Evolutionary conservation across 2,797 vertebrate species (phyloP).

Genomic region (Poeciliopsis presidionis): DNA sequence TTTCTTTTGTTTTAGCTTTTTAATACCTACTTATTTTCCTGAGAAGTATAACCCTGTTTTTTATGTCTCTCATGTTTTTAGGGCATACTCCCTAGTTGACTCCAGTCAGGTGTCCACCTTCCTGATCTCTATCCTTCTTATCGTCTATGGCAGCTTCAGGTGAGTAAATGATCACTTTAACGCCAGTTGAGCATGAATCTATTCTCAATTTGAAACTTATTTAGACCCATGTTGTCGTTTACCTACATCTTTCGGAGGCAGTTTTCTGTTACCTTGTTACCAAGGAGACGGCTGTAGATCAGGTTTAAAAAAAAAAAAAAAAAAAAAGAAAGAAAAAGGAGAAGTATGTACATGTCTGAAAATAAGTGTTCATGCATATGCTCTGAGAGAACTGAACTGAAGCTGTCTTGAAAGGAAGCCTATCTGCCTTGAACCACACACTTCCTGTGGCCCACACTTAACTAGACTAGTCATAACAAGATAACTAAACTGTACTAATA

Average conservation of each 20-base stretch:
- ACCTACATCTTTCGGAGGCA: background rate
- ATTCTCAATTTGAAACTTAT: background rate
- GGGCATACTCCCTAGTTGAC: constrained; percentile 99
- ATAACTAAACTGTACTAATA: background rate
- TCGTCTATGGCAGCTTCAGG: constrained; percentile 99
- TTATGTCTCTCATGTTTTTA: constrained; percentile 59
- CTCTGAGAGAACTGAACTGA: no score
- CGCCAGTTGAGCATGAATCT: background rate
- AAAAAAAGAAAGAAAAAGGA: no score
- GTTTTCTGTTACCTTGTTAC: background rate
- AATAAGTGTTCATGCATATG: background rate
- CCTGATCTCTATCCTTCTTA: constrained; percentile 99
- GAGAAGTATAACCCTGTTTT: constrained; percentile 9
- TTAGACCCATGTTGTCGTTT: background rate
- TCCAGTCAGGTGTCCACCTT: constrained; percentile 99
- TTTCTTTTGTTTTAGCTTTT: background rate
- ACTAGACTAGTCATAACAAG: background rate
- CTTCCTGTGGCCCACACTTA: background rate
- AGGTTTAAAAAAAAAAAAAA: background rate
- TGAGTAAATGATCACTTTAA: constrained; percentile 70
- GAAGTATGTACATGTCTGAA: background rate
- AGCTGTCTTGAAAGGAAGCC: background rate
- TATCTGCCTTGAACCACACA: background rate
- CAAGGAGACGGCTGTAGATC: background rate
- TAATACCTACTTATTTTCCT: background rate